Conservation (phyloP, 2,113 vertebrate genomes). For the Psittacus erithacus region DNA sequence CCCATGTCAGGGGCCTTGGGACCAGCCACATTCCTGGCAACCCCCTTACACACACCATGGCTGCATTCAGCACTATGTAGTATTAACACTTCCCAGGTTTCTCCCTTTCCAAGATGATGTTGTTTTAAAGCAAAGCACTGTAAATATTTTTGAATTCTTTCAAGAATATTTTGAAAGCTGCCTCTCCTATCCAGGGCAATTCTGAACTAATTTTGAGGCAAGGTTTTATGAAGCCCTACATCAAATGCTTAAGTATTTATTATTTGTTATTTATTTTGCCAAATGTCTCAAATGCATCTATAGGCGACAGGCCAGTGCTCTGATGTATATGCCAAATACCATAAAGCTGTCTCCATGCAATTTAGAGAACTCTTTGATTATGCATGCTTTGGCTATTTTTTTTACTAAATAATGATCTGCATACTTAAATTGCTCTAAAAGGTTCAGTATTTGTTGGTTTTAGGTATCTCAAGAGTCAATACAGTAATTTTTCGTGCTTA, state of each 20-base stretch:
- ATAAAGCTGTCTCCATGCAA: slow-evolving; percentile 74
- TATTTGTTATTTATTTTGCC: slow-evolving; percentile 73
- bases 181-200: slow-evolving; percentile 54
- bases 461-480: slow-evolving; percentile 52
- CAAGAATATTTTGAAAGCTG: slow-evolving; percentile 67
- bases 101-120: slow-evolving; percentile 41
- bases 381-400: slow-evolving; percentile 50
- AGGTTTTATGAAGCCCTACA: slow-evolving; percentile 63
- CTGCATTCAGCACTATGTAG: neutral
- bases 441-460: slow-evolving; percentile 58
- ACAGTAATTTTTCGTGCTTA: slow-evolving; percentile 43
- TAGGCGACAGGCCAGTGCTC: slow-evolving; percentile 64
- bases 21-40: neutral
- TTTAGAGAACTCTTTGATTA: slow-evolving; percentile 69
- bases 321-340: slow-evolving; percentile 68
- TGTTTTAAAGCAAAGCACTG: slow-evolving; percentile 62
- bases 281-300: slow-evolving; percentile 71
- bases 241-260: slow-evolving; percentile 65
- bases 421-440: slow-evolving; percentile 65
- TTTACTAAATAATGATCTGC: slow-evolving; percentile 68
- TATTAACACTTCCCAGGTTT: slow-evolving; percentile 67
- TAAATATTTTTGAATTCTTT: slow-evolving; percentile 69
- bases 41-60: neutral
- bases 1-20: neutral
- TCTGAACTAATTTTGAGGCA: slow-evolving; percentile 65